Evolutionary conservation across 2,797 vertebrate genomes (phyloP), one percentile per base, ranked within the genome.

Genomic region (Petrocephalus schoutedeni): DNA sequence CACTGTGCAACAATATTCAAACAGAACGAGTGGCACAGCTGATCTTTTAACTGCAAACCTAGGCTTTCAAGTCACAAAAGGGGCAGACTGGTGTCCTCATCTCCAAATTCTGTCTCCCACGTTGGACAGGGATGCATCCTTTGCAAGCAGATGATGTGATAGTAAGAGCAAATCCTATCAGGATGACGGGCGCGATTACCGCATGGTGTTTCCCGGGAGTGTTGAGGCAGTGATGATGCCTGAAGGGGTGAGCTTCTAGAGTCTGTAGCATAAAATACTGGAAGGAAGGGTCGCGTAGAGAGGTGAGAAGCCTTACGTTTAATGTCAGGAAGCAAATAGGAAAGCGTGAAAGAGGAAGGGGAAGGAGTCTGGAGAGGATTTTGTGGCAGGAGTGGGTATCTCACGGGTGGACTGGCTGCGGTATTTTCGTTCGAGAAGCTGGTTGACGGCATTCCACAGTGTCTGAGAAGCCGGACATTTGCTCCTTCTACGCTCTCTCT

Each of bases 391-490:
- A 74, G 57, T 85, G 85, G 87, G 61, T 86, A 89, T 89, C 90
- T 90, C 87, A 16, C 45, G 89, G 88, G 90, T 14, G 85, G 88
- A 89, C 36, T 61, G 87, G 86, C 86, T 67, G 87, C 87, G 71
- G 88, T 88, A 87, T 92, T 90, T 91, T 91, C 89, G 41, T 88
- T 90, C 83, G 83, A 89, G 90, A 89, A 91, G 89, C 88, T 54
- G 90, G 89, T 88, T 85, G 91, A 91, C 89, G 87, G 91, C 91
- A 91, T 93, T 92, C 92, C 91, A 88, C 85, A 88, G 90, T 57
- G 89, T 91, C 91, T 93, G 90, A 91, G 89, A 92, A 92, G 91
- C 90, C 90, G 91, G 92, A 92, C 90, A 86, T 91, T 92, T 87
- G 89, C 89, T 91, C 88, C 82, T 59, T 89, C 86, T 84, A 87